Conservation (phyloP, 2,797 vertebrate species). For the Spheniscus humboldti region DNA sequence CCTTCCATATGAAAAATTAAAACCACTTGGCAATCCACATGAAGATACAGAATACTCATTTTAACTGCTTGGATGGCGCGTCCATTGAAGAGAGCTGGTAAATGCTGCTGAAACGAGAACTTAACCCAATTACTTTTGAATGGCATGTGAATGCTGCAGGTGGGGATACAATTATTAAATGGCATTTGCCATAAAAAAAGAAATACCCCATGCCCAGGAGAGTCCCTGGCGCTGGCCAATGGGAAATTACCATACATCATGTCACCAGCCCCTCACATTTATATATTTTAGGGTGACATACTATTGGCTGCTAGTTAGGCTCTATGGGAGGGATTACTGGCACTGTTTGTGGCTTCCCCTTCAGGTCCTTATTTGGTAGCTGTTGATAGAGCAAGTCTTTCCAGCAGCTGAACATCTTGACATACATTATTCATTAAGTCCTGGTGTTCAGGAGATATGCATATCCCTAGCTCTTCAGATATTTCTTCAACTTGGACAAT, state of each 20-base stretch:
- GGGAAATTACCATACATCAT: constrained; percentile 33
- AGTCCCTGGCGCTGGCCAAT: constrained; percentile 75
- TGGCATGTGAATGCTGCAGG: constrained; percentile 11
- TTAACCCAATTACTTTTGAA: constrained; percentile 43
- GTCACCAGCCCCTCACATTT: constrained; percentile 29
- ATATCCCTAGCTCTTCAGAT: constrained; percentile 60
- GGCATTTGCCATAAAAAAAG: constrained; percentile 33
- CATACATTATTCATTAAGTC: constrained; percentile 81
- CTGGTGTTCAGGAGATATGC: constrained; percentile 70
- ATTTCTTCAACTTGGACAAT: constrained; percentile 39
- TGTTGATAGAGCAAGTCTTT: constrained; percentile 75
- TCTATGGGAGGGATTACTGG: constrained; percentile 70
- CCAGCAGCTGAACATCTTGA: constrained; percentile 74
- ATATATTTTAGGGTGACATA: neutral
- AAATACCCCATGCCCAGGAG: constrained; percentile 57
- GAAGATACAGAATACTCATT: neutral
- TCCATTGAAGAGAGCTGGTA: neutral
- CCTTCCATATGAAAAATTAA: neutral
- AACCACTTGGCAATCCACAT: neutral
- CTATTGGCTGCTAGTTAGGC: constrained; percentile 75
- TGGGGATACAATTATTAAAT: constrained; percentile 61
- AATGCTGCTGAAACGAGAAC: neutral
- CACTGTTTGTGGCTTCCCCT: constrained; percentile 75
- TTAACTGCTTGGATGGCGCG: neutral
- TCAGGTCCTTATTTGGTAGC: constrained; percentile 83